A percentile compares a stretch with the other conserved stretches of the same genome.
Conservation (phyloP, 2,797 vertebrate species). For the Sphenopsis melanotis region DNA sequence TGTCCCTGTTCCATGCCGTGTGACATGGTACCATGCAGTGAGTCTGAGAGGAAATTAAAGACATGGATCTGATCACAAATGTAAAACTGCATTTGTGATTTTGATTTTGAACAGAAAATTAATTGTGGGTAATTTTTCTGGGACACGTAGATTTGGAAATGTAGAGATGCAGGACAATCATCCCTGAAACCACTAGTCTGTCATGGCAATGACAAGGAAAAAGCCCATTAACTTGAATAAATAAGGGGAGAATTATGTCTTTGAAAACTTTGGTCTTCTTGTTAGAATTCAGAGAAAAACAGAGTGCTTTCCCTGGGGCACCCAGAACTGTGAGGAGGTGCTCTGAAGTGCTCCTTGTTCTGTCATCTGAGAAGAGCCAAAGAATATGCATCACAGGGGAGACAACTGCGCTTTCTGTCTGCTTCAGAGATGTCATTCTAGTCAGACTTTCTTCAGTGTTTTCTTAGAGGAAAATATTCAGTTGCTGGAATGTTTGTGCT, state of each 20-base stretch:
- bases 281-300: neutral
- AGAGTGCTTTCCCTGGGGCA: neutral
- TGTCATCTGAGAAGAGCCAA: neutral
- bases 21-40: neutral
- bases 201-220: accelerated
- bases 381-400: neutral
- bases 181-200: neutral
- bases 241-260: neutral
- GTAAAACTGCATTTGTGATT: neutral
- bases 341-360: neutral
- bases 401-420: neutral
- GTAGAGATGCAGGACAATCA: neutral
- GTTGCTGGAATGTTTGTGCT: neutral
- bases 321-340: neutral
- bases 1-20: neutral
- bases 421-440: neutral
- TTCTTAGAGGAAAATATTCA: neutral
- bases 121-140: neutral
- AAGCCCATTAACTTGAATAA: neutral
- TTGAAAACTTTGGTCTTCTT: neutral
- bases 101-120: neutral
- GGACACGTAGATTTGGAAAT: accelerated
- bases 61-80: neutral
- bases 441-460: neutral
- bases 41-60: neutral